Conservation (phyloP, 37 sponge, comb jelly and placozoan genomes). For the Lycopodina hypogea region DNA sequence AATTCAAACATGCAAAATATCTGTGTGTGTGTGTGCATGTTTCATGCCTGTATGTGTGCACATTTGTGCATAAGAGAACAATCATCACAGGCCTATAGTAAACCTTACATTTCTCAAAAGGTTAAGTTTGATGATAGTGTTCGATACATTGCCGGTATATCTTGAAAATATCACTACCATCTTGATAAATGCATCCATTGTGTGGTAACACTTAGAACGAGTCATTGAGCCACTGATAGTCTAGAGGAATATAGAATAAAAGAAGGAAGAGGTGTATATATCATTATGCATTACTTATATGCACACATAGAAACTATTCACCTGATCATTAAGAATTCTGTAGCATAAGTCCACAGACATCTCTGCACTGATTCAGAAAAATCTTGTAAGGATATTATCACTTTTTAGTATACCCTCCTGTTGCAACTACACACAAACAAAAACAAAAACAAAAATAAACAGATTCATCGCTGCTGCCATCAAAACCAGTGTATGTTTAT, state of each 20-base stretch:
- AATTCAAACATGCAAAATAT: no score
- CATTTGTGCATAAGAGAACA: not conserved
- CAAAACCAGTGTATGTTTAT: not conserved
- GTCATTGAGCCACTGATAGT: constrained; percentile 69
- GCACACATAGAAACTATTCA: not conserved
- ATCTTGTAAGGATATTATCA: constrained; percentile 90
- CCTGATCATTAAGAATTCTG: constrained; percentile 77
- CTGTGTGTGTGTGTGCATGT: not conserved
- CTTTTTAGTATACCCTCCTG: constrained; percentile 93
- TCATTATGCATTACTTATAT: not conserved
- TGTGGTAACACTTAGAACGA: constrained; percentile 96
- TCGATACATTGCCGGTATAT: constrained; percentile 82
- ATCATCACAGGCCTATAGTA: not conserved
- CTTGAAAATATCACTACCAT: constrained; percentile 91
- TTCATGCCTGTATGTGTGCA: not conserved
- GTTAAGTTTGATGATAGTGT: constrained; percentile 85
- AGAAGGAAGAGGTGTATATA: not conserved
- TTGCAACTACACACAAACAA: constrained; percentile 59
- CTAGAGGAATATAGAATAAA: constrained; percentile 12
- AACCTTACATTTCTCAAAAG: constrained; percentile 83
- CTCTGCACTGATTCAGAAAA: constrained; percentile 94
- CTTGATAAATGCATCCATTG: constrained; percentile 97
- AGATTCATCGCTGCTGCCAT: not conserved
- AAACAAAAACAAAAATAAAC: no score
- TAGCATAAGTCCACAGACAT: constrained; percentile 98